Evolutionary conservation across 2,797 vertebrate species (phyloP).

Genomic region (Poeciliopsis presidionis): DNA sequence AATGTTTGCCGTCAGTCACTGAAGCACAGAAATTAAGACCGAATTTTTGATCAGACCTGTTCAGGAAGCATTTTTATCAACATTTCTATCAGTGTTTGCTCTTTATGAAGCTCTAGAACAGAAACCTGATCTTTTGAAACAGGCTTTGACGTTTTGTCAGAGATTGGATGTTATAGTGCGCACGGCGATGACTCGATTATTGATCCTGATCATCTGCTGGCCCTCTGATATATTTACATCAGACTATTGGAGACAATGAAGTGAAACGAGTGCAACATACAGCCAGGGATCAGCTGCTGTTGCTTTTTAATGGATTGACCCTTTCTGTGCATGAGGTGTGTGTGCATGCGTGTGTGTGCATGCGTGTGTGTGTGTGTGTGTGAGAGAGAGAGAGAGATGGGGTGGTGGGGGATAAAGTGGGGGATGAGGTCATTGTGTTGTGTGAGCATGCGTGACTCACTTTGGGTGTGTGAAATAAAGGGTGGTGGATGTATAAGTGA

Average conservation of each 20-base stretch:
- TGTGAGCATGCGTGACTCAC: conserved; percentile 73
- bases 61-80: neutral
- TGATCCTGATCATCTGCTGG: conserved; percentile 42
- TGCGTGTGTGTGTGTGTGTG: conserved; percentile 34
- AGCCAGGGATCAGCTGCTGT: conserved; percentile 68
- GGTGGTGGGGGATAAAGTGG: conserved; percentile 52
- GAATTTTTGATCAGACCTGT: conserved; percentile 1
- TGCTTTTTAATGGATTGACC: conserved; percentile 64
- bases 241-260: conserved; percentile 42
- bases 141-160: conserved; percentile 1
- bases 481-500: conserved; percentile 53
- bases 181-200: conserved; percentile 32
- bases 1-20: neutral
- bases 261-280: conserved; percentile 54
- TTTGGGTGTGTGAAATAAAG: conserved; percentile 55
- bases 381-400: neutral
- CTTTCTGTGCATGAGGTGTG: conserved; percentile 35
- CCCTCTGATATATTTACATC: conserved; percentile 50
- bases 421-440: conserved; percentile 80
- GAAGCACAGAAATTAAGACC: no score
- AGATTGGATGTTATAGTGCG: conserved; percentile 25
- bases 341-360: conserved; percentile 27
- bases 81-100: neutral
- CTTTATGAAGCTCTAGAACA: neutral
- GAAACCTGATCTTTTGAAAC: conserved; percentile 6